These are phyloP conservation scores for Cataglyphis albicans DNA, from an alignment of 2,888 invertebrate genomes.

Conservation along the genomic window DNA sequence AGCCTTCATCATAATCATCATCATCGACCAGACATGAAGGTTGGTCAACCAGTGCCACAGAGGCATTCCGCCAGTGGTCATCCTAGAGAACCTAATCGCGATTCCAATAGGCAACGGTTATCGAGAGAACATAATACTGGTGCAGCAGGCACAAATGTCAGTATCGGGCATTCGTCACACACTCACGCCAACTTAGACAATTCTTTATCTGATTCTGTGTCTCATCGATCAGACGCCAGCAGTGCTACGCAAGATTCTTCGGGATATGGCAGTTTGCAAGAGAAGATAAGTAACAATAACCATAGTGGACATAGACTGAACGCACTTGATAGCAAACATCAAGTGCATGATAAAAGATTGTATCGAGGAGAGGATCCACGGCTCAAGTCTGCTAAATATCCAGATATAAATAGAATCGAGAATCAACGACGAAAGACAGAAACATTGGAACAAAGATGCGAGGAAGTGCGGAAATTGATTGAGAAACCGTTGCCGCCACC, in stretches of 20 bases:
- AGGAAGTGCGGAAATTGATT: constrained; percentile 83
- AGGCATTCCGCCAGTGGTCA: constrained; percentile 76
- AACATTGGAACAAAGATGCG: constrained; percentile 79
- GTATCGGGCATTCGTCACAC: constrained; percentile 63
- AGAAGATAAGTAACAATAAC: constrained; percentile 79
- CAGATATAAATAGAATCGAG: constrained; percentile 72
- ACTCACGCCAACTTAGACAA: constrained; percentile 62
- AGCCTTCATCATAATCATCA: constrained; percentile 81
- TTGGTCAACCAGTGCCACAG: constrained; percentile 79
- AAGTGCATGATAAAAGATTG: constrained; percentile 76
- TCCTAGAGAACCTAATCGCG: constrained; percentile 73
- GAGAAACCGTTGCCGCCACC: constrained; percentile 82
- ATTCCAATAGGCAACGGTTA: constrained; percentile 77
- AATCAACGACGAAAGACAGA: constrained; percentile 79
- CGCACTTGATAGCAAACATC: constrained; percentile 72
- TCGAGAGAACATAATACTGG: constrained; percentile 76
- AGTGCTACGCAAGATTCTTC: constrained; percentile 62
- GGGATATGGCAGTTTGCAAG: constrained; percentile 69
- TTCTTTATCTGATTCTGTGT: constrained; percentile 54
- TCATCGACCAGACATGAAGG: constrained; percentile 80
- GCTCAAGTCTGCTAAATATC: constrained; percentile 75
- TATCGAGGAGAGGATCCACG: constrained; percentile 78
- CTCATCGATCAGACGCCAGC: constrained; percentile 59
- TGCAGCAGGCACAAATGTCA: constrained; percentile 57
- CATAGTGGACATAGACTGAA: constrained; percentile 73